Conservation (phyloP, 53 echinoderm and acorn worm species). For the Holothuria leucospilota region DNA sequence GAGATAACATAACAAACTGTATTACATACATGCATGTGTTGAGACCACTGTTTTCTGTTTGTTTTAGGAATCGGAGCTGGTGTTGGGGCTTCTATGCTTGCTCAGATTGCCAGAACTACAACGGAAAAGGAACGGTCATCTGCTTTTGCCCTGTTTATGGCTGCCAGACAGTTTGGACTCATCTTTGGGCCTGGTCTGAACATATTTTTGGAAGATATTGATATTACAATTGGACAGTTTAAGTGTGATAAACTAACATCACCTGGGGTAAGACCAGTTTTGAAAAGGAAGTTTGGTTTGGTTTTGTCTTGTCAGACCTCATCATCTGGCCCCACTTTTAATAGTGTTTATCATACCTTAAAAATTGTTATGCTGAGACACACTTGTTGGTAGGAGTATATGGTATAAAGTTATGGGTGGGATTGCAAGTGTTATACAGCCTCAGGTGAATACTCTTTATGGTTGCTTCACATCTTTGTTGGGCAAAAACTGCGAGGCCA, state of each 20-base stretch:
- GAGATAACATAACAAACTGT: too few species aligned
- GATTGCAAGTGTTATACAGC: too few species aligned
- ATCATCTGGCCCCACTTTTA: too few species aligned
- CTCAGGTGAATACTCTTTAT: too few species aligned
- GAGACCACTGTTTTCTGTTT: neutral
- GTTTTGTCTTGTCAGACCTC: neutral
- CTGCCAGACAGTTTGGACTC: conserved; percentile 87
- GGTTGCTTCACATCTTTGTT: too few species aligned
- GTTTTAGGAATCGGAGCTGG: conserved; percentile 86
- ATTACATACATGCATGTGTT: too few species aligned
- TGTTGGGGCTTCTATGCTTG: conserved; percentile 86
- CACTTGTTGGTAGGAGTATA: too few species aligned
- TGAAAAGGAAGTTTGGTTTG: neutral
- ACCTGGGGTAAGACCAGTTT: conserved; percentile 76
- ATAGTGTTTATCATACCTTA: too few species aligned
- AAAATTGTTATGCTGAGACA: too few species aligned
- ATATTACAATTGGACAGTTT: conserved; percentile 78
- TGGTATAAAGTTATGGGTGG: too few species aligned
- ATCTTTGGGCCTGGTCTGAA: conserved; percentile 92
- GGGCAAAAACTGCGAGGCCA: too few species aligned
- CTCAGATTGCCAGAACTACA: conserved; percentile 86
- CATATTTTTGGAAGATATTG: conserved; percentile 63
- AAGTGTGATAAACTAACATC: conserved; percentile 72
- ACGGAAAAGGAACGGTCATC: conserved; percentile 82
- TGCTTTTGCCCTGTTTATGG: conserved; percentile 77